These are phyloP conservation scores for Drosophila lacertosa DNA, from an alignment of 1,140 invertebrate species.

Conservation along the genomic window DNA sequence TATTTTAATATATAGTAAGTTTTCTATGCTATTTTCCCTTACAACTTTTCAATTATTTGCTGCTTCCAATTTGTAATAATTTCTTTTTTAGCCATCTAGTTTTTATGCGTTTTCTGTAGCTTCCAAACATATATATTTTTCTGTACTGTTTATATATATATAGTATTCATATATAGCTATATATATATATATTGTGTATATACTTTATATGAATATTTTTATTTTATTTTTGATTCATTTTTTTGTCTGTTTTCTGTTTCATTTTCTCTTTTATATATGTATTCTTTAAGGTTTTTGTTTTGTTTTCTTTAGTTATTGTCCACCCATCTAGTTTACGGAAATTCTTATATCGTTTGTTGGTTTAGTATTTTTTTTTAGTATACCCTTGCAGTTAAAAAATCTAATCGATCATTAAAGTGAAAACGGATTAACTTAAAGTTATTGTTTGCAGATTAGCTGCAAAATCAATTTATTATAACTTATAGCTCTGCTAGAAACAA, in stretches of 20 bases:
- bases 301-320: conserved; percentile 79
- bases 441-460: too few species aligned
- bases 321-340: conserved; percentile 83
- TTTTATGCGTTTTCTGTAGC: conserved; percentile 14
- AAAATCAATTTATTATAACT: too few species aligned
- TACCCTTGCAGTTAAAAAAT: conserved; percentile 22
- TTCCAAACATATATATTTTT: conserved; percentile 30
- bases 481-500: too few species aligned
- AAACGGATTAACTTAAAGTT: too few species aligned
- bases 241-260: conserved; percentile 38
- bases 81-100: conserved; percentile 8
- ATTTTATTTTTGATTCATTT: conserved; percentile 50
- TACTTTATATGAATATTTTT: conserved; percentile 79
- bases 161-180: conserved; percentile 35
- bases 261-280: conserved; percentile 38
- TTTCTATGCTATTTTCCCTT: conserved; percentile 7
- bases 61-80: conserved; percentile 35
- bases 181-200: conserved; percentile 57
- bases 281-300: conserved; percentile 48
- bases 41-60: conserved; percentile 26
- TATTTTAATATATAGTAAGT: conserved; percentile 19
- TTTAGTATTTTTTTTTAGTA: conserved; percentile 26
- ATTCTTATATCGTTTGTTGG: conserved; percentile 62
- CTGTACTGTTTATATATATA: conserved; percentile 5
- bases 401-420: too few species aligned